Evolutionary conservation across 2,888 invertebrate species (phyloP).

Genomic region (Eristalinus aeneus): DNA sequence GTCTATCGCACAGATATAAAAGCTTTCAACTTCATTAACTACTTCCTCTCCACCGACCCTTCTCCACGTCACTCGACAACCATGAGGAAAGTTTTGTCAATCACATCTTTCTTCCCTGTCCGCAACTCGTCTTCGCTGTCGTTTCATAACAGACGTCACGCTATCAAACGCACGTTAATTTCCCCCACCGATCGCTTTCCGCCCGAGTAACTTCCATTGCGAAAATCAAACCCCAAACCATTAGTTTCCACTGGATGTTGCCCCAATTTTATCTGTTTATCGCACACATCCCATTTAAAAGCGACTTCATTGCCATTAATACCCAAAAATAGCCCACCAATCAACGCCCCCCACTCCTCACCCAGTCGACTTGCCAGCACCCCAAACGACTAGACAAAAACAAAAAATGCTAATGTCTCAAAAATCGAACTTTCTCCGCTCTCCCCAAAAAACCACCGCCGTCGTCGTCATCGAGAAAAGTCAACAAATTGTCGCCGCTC

Average conservation of each 20-base stretch:
- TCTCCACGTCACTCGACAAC: too few species aligned
- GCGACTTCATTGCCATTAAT: conserved; percentile 5
- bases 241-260: not conserved
- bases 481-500: conserved; percentile 26
- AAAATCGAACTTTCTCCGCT: conserved; percentile 25
- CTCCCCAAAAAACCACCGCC: not conserved
- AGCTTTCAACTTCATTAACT: not conserved
- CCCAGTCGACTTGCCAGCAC: not conserved
- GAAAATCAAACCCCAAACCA: not conserved
- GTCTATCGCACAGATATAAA: not conserved
- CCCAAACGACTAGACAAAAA: not conserved
- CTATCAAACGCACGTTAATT: not conserved
- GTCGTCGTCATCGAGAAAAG: not conserved
- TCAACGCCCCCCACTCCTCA: not conserved
- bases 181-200: not conserved
- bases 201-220: not conserved
- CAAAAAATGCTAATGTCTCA: not conserved
- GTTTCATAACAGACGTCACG: not conserved
- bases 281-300: conserved; percentile 11
- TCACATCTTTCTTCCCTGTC: not conserved
- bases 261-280: conserved; percentile 26
- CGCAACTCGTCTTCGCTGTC: not conserved
- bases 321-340: conserved; percentile 44
- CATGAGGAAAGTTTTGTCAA: not conserved
- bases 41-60: not conserved